Conservation (phyloP, 2,888 invertebrate species). For the Xestia c-nigrum region DNA sequence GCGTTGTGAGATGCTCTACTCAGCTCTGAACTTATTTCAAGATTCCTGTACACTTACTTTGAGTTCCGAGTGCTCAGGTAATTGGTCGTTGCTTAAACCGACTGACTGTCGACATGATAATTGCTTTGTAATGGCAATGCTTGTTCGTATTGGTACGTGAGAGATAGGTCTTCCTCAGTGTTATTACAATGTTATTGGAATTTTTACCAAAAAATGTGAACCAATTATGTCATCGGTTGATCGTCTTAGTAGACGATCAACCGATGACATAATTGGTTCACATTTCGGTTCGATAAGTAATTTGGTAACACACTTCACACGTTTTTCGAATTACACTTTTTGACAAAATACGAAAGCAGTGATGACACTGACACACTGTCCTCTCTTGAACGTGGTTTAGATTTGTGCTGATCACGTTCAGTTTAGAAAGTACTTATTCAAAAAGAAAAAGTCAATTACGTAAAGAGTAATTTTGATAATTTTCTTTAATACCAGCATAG, state of each 20-base stretch:
- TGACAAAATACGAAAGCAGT: not conserved
- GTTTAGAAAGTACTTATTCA: too few relatives aligned
- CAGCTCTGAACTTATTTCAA: constrained; percentile 15
- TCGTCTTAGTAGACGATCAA: too few relatives aligned
- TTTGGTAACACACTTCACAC: too few relatives aligned
- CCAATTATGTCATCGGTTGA: too few relatives aligned
- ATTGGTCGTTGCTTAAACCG: not conserved
- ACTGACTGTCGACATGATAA: not conserved
- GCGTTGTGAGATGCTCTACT: constrained; percentile 30
- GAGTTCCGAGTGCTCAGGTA: constrained; percentile 18
- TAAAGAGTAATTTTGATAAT: not conserved
- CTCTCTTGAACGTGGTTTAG: not conserved
- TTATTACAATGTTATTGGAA: not conserved
- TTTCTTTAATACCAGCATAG: not conserved
- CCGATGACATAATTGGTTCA: too few relatives aligned
- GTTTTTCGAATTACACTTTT: not conserved
- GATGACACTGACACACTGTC: too few relatives aligned
- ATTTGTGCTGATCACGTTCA: not conserved
- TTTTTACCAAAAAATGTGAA: not conserved
- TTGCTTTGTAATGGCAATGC: not conserved
- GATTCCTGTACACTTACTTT: constrained; percentile 21
- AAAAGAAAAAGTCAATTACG: not conserved
- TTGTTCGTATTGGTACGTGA: not conserved
- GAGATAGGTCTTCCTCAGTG: not conserved
- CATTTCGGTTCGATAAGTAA: too few relatives aligned